Base-by-base conservation (phyloP, 2,888 invertebrate genomes). In the Amitus sp. region DNA sequence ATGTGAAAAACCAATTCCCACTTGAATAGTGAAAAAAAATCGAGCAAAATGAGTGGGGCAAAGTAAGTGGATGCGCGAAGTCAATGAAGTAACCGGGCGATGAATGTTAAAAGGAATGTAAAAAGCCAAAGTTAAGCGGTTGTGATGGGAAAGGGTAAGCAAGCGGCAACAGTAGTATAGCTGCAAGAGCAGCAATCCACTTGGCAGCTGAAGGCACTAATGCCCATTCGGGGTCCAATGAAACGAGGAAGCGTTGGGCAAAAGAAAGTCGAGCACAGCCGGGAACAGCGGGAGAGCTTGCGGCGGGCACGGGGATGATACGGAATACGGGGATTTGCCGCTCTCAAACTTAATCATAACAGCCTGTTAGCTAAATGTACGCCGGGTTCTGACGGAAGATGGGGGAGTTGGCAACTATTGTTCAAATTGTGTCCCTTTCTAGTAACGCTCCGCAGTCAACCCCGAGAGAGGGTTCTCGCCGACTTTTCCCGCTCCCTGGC, bases 341-440 rank as follows among this genome's bases (percentile, higher is more conserved):
- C 57, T 53, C 63, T 68, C 70, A 77, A 76, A 74, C 76, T 75
- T 75, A 76, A 77, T 77, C 77, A 76, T 76, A 77, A 77, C 77
- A 76, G 76, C 72, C 76, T 75, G 77, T 75, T 75, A 77, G 77
- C 73, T 72, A 75, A 75, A 75, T 77, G 75, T 73, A 76, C 70
- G 73, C 68, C 59, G 64, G 69, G 65, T 67, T n/a, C n/a, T 66
- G 70, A 65, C 52, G 62, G 57, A 62, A 64, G 63, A 65, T 68
- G 69, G 71, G 70, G 72, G 68, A 72, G 68, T 70, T 62, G 62
- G 59, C 66, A 70, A 68, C 72, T 70, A 74, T 71, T 71, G 70
- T 70, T 71, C 64, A 65, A 68, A 73, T 71, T 68, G 68, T 70
- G 71, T 67, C 70, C 69, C 65, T 61, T 52, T 54, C 63, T 74